phyloP scores from a whole-genome alignment of 2,113 vertebrate genomes.

The Cinclus cinclus region DNA sequence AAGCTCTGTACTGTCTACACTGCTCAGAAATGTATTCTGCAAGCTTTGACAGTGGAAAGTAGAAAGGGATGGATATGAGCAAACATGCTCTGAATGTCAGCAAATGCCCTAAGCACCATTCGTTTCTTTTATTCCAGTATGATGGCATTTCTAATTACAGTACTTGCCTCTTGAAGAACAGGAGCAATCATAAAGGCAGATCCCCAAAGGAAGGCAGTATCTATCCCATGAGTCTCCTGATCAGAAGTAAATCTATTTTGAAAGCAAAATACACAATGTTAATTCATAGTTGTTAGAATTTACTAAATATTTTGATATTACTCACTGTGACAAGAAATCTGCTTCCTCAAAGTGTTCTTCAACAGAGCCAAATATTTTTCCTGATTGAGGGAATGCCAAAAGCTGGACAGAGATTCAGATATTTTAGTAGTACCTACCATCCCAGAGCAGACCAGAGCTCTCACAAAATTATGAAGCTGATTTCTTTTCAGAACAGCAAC shows the following conservation, averaged over 20 bases:
- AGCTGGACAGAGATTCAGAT: not conserved
- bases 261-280: not conserved
- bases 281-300: not conserved
- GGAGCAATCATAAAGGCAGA: constrained; percentile 60
- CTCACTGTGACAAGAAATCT: not conserved
- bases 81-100: constrained; percentile 9
- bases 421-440: not conserved
- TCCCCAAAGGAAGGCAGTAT: constrained; percentile 68
- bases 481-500: not conserved
- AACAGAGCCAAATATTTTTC: not conserved
- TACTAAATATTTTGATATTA: not conserved
- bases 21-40: not conserved
- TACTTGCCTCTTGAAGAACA: constrained; percentile 61
- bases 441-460: not conserved
- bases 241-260: constrained; percentile 59
- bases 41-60: not conserved
- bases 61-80: not conserved
- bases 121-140: not conserved
- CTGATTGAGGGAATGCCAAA: not conserved
- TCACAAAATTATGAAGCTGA: not conserved
- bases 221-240: constrained; percentile 50
- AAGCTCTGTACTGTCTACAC: not conserved
- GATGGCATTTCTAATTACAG: constrained; percentile 28
- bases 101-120: not conserved
- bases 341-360: not conserved